Evolutionary conservation across 2,888 invertebrate genomes (phyloP), one percentile per base, ranked within the genome.

Genomic region (Noctua fimbriata): DNA sequence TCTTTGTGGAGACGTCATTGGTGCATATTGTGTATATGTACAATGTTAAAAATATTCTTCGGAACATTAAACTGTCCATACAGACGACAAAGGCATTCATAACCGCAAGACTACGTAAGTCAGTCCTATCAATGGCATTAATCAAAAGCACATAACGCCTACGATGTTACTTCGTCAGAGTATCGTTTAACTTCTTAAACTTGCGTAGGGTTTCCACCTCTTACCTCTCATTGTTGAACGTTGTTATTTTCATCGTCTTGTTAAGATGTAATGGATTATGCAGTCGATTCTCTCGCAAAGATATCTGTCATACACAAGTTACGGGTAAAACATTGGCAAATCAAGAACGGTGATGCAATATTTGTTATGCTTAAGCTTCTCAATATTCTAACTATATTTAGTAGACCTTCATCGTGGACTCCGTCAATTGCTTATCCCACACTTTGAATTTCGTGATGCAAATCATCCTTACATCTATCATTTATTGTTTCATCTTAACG

Each of bases 61-160:
- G 65, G 2, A 36, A 24, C 47, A 60, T 72, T 67, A 60, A 73
- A 81, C 24, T 72, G 74, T 78, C 71, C 36, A 71, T 66, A 32
- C n/a, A 81, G 47, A 65, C 49, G 77, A 76, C 76, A 81, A 63
- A 73, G 65, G 63, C 63, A 82, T 82, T 77, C 28, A 77, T 82
- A 80, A 75, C 41, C 66, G 2, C 55, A 79, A 80, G 58, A 69
- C 55, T 65, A 79, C 80, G 81, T 81, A 83, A 86, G 72, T 72
- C 36, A 44, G 63, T 47, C 18, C 69, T 86, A 88, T 88, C 88
- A 78, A 55, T 80, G 75, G 58, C 78, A 82, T 81, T 73, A 82
- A 86, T 88, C 89, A 86, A 82, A 83, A 75, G 70, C 76, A 88
- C 74, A 83, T 36, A 79, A 80, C 82, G 82, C 87, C 81, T 78